These are phyloP conservation scores for Misgurnus mizolepis DNA, from an alignment of 2,113 vertebrate genomes.

Conservation along the genomic window DNA sequence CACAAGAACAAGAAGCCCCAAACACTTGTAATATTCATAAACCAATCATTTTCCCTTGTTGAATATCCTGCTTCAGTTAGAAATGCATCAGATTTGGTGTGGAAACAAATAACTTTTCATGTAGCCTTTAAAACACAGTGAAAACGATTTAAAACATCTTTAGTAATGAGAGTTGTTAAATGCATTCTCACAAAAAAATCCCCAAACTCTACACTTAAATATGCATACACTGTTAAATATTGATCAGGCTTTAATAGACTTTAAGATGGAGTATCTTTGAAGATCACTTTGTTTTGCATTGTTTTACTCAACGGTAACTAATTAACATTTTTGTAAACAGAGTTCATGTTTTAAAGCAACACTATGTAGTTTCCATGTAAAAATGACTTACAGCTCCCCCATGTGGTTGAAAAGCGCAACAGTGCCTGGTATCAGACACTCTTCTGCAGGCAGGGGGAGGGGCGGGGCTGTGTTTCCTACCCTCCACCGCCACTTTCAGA, in stretches of 20 bases:
- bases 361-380: too few species aligned
- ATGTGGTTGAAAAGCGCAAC: too few species aligned
- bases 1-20: neutral
- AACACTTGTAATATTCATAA: too few species aligned
- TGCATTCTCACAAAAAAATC: neutral
- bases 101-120: too few species aligned
- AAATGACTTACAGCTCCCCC: too few species aligned
- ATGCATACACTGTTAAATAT: conserved; percentile 13
- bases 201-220: neutral
- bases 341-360: neutral
- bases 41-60: too few species aligned
- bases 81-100: too few species aligned
- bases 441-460: too few species aligned
- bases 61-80: too few species aligned
- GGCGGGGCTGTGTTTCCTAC: too few species aligned
- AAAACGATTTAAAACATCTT: neutral
- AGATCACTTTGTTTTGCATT: neutral
- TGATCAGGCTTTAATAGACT: neutral
- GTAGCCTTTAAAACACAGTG: neutral
- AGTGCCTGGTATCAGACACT: too few species aligned
- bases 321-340: neutral
- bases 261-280: neutral
- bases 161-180: neutral
- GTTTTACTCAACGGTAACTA: neutral
- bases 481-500: too few species aligned